These are phyloP conservation scores for Anodontia alba DNA, from an alignment of 2,888 invertebrate genomes.

Conservation along the genomic window DNA sequence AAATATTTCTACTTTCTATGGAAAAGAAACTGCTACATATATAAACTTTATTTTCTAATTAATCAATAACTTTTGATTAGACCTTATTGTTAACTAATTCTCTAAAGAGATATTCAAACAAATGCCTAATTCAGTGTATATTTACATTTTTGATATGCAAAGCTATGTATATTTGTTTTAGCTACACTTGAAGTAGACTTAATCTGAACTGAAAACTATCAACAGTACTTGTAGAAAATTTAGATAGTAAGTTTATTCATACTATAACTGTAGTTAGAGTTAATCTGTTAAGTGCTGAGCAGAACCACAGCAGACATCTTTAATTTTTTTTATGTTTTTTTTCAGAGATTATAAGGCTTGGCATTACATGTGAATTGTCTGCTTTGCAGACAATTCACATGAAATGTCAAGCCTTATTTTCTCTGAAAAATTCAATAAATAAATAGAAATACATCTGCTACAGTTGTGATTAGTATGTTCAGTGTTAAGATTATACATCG, in stretches of 20 bases:
- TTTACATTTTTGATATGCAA: conserved; percentile 8
- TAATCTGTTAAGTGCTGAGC: too few relatives aligned
- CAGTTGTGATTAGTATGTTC: too few relatives aligned
- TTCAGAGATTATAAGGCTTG: too few relatives aligned
- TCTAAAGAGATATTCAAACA: not conserved
- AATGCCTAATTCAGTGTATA: not conserved
- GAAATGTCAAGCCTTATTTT: too few relatives aligned
- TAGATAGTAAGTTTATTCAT: conserved; percentile 10
- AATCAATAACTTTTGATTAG: not conserved
- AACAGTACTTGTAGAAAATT: not conserved
- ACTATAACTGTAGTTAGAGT: not conserved
- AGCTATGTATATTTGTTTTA: conserved; percentile 2
- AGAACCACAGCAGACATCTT: too few relatives aligned
- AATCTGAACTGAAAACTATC: conserved; percentile 11
- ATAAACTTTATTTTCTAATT: not conserved
- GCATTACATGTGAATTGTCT: too few relatives aligned
- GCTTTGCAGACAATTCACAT: too few relatives aligned
- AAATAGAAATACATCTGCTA: too few relatives aligned
- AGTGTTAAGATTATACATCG: too few relatives aligned
- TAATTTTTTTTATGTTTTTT: too few relatives aligned
- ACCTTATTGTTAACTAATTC: not conserved
- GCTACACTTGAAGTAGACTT: conserved; percentile 7
- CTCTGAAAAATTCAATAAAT: too few relatives aligned
- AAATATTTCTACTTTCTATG: too few relatives aligned
- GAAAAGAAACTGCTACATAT: not conserved